Conservation (phyloP, 2,888 invertebrate genomes). For the Eristalis intricaria region DNA sequence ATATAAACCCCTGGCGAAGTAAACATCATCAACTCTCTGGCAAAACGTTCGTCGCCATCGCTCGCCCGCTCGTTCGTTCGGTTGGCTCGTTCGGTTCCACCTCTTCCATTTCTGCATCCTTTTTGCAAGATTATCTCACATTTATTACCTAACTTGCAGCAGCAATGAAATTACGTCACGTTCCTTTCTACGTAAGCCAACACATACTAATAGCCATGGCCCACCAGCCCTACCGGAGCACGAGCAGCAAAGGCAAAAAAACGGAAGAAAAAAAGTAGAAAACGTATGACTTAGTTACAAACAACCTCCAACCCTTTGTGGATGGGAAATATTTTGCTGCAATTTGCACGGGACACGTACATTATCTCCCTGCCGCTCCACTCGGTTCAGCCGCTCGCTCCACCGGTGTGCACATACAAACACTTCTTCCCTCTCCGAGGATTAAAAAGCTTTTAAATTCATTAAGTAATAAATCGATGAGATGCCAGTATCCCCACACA, state of each 20-base stretch:
- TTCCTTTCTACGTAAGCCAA: conserved; percentile 29
- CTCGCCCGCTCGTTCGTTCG: not conserved
- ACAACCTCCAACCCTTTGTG: conserved; percentile 4
- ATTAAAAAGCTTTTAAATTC: conserved; percentile 72
- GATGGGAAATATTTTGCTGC: conserved; percentile 36
- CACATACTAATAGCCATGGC: conserved; percentile 30
- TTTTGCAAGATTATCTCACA: conserved; percentile 55
- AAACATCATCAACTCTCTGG: conserved; percentile 45
- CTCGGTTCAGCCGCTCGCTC: not conserved
- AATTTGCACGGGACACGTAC: conserved; percentile 44
- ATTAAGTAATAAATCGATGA: conserved; percentile 71
- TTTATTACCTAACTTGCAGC: conserved; percentile 61
- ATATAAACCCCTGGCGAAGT: conserved; percentile 37
- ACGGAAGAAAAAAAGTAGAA: not conserved
- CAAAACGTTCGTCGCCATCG: not conserved
- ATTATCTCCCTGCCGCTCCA: conserved; percentile 5
- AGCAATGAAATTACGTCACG: conserved; percentile 63
- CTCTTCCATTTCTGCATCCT: conserved; percentile 17
- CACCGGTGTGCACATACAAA: conserved; percentile 37
- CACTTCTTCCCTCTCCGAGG: conserved; percentile 46
- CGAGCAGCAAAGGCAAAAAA: not conserved
- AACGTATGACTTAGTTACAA: conserved; percentile 48
- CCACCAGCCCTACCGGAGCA: not conserved
- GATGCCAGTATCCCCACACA: conserved; percentile 3
- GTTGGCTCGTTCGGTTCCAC: not conserved